phyloP scores from a whole-genome alignment of 1,140 invertebrate species.

The Wasmannia auropunctata region DNA sequence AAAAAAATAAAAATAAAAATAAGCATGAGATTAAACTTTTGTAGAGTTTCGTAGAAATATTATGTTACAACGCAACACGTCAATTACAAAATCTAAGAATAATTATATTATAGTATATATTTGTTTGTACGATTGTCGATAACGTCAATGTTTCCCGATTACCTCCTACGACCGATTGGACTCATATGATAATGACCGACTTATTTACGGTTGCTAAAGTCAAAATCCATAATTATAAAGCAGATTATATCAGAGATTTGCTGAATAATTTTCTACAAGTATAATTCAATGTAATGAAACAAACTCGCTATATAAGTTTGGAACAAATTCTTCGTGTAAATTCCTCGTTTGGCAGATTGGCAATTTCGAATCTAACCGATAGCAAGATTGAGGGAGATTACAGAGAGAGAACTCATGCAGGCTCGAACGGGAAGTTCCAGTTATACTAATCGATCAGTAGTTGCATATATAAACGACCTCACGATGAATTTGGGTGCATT shows the following conservation, averaged over 20 bases:
- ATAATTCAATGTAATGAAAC: neutral
- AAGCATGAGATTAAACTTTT: neutral
- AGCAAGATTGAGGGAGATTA: neutral
- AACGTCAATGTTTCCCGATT: neutral
- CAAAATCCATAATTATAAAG: neutral
- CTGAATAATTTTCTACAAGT: neutral
- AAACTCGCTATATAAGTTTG: neutral
- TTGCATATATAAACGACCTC: neutral
- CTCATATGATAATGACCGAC: neutral
- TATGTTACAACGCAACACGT: neutral
- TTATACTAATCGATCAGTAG: conserved; percentile 10
- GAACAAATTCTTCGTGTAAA: neutral
- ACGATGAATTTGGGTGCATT: neutral
- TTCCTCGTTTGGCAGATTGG: neutral
- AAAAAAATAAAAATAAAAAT: too few relatives aligned
- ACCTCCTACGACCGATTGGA: too few relatives aligned
- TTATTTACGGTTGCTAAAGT: neutral
- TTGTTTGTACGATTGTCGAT: neutral
- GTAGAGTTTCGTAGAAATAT: neutral
- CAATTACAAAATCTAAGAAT: neutral
- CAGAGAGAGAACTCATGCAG: neutral
- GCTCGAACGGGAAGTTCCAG: neutral
- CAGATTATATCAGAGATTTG: neutral
- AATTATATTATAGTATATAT: neutral
- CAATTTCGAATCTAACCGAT: conserved; percentile 6